Base-by-base conservation (phyloP, 1,140 invertebrate species). In the Dinothrombium tinctorium region DNA sequence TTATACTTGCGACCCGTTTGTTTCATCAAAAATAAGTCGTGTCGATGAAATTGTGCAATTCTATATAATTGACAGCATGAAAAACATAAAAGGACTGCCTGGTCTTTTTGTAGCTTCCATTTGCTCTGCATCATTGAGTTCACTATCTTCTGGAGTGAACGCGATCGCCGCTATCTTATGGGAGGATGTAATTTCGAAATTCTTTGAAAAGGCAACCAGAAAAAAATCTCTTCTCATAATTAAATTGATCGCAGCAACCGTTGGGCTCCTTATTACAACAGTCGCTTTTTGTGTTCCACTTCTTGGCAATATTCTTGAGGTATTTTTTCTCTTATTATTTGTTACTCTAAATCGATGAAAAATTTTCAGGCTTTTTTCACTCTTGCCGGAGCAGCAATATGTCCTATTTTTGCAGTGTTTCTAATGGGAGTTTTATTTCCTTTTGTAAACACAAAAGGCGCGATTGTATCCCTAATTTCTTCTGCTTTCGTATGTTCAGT, bases 1-100 rank as follows among this genome's bases (percentile, higher is more conserved):
- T 45, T 45, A 48, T 19, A 35, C 50, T 15, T 60, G 59, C 47
- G 58, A 60, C 41, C 58, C 59, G 3, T 15, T 58, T 6, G 46
- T 42, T 19, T 25, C 32, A 8, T 53, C 51, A 4, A 37, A 47
- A 4, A 54, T 56, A 36, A n/a, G 37, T 31, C 32, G 47, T n/a
- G 41, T 52, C 12, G 56, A 57, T 33, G 42, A 55, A 37, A 45
- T 59, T 11, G 43, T 59, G 3, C 56, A 56, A 2, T 53, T 51
- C 29, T 59, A 54, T 43, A 47, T 52, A 14, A 53, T 43, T 26
- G 45, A 52, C 22, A 39, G 50, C 15, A 40, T 58, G 2, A 12
- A 9, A 22, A 40, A 40, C 4, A 40, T 47, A 32, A 50, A 50
- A 4, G 56, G 55, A 11, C 43, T 58, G 28, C 50, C 54, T 35